A percentile compares a stretch with the other conserved stretches of the same genome.
Evolutionary conservation across 2,888 invertebrate genomes (phyloP).

Genomic region (Ectemnius continuus): DNA sequence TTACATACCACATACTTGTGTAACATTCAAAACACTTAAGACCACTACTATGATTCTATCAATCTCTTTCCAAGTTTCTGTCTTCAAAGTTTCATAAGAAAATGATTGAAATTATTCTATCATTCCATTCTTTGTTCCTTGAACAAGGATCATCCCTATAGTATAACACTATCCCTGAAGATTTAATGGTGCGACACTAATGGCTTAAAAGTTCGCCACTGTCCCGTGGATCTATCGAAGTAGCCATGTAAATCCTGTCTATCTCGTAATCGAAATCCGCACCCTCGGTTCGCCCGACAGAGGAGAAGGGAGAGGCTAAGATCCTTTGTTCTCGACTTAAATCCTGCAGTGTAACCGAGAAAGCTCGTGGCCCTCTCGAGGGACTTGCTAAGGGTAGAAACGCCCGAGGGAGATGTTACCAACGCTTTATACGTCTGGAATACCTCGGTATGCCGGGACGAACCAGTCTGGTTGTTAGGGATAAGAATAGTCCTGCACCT

Average conservation of each 20-base stretch:
- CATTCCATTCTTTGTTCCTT: too few relatives aligned
- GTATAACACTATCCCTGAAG: conserved; percentile 21
- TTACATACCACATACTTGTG: too few relatives aligned
- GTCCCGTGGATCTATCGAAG: conserved; percentile 45
- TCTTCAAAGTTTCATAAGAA: too few relatives aligned
- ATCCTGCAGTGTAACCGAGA: conserved; percentile 64
- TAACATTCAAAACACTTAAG: too few relatives aligned
- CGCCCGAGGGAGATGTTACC: conserved; percentile 48
- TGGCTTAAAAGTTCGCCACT: conserved; percentile 50
- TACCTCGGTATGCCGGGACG: conserved; percentile 26
- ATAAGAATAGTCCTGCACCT: conserved; percentile 14
- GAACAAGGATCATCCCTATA: neutral
- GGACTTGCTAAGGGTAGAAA: conserved; percentile 39
- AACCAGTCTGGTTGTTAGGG: conserved; percentile 31
- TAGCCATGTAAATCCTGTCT: conserved; percentile 60
- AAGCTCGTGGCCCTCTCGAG: conserved; percentile 29
- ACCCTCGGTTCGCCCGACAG: conserved; percentile 37
- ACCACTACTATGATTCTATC: too few relatives aligned
- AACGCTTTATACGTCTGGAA: conserved; percentile 45
- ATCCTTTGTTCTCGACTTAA: conserved; percentile 65
- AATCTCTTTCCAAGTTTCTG: too few relatives aligned
- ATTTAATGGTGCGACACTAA: conserved; percentile 54
- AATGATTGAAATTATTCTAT: too few relatives aligned
- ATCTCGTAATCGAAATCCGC: conserved; percentile 64
- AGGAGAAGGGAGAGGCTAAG: conserved; percentile 33